Conservation (phyloP, 2,797 vertebrate genomes). For the Manis crassicaudata region DNA sequence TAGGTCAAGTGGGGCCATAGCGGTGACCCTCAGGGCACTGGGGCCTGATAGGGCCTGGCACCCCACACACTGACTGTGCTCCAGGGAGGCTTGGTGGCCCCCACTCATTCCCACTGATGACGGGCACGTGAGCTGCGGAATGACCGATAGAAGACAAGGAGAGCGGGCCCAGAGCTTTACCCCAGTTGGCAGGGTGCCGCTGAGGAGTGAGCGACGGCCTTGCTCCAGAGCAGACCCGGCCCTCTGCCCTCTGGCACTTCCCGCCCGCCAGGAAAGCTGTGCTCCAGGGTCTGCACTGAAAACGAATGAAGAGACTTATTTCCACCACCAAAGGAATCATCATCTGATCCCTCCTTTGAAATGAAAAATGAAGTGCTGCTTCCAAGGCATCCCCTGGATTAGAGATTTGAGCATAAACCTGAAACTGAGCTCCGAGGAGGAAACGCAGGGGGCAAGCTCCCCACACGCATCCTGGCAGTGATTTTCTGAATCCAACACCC, state of each 20-base stretch:
- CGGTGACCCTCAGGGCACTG: accelerated
- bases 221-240: too few relatives aligned
- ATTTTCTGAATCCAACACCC: neutral
- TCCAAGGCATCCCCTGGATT: too few relatives aligned
- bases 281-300: neutral
- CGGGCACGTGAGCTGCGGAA: accelerated
- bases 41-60: too few relatives aligned
- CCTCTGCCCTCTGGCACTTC: accelerated
- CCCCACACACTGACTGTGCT: neutral
- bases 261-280: neutral
- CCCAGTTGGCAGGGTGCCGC: accelerated
- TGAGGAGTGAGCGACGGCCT: too few relatives aligned
- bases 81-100: accelerated
- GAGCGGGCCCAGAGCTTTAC: neutral
- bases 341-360: too few relatives aligned
- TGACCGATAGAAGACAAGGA: accelerated
- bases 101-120: accelerated
- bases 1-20: neutral
- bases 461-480: accelerated
- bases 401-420: accelerated
- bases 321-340: neutral
- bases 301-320: neutral
- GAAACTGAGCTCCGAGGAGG: neutral
- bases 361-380: too few relatives aligned
- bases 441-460: neutral